Base-by-base conservation (phyloP, 1,140 invertebrate species). In the Ridgeia piscesae region DNA sequence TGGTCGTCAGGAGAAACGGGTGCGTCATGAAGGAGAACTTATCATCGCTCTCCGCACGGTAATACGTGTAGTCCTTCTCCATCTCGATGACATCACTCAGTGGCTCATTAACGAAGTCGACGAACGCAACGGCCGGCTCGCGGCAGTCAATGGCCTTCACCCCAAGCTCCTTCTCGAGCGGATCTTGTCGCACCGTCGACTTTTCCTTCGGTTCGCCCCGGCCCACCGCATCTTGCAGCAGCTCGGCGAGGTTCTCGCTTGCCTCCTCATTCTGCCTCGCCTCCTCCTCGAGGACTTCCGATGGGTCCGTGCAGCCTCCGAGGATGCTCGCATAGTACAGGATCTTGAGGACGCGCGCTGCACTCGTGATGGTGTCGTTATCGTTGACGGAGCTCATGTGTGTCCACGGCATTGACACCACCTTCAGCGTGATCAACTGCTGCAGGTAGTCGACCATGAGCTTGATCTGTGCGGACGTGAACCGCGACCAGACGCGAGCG, bases 21-120 rank as follows among this genome's bases (percentile, higher is more conserved):
- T 99, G 98, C 94, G 97, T 97, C 97, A 99, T 98, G 95, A 99
- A 99, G 93, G 98, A 98, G 96, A 99, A 99, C 95, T 98, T 98
- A 42, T 91, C 92, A 17, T 92, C 58, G 0, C 34, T 34, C 94
- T 97, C 91, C 35, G 50, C 34, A 95, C 98, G 98, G 95, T 98
- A 99, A 95, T 98, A 98, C 11, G 98, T 97, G 96, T 98, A 99
- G 96, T 99, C 98, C 95, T 97, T 97, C 95, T 99, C 98, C 97
- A 99, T 98, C 96, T 99, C 98, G 92, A 99, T 97, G 91, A 97
- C 97, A 95, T 99, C 98, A 95, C 98, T 99, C 1, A 99, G 96
- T 2, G 98, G 97, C 95, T 99, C 98, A 95, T 99, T 99, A 95
- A 99, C 98, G 96, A 99, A 99, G 93, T 99, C 98, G 90, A 97